A percentile compares a stretch with the other conserved stretches of the same genome.
Evolutionary conservation across 2,888 invertebrate genomes (phyloP).

Genomic region (Platycnemis pennipes): DNA sequence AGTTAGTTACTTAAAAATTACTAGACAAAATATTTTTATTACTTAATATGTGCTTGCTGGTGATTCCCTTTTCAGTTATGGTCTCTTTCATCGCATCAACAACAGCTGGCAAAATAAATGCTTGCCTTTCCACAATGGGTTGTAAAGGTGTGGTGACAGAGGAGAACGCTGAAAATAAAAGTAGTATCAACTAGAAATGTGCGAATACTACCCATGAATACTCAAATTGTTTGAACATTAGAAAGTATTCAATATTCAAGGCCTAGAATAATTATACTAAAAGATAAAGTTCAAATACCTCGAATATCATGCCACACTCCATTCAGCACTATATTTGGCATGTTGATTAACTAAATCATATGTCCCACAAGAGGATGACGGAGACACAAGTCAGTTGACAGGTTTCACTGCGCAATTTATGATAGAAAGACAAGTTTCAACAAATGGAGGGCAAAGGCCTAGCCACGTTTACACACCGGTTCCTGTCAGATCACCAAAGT

Average conservation of each 20-base stretch:
- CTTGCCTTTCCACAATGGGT: constrained; percentile 90
- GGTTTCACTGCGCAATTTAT: too few relatives aligned
- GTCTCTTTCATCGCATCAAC: constrained; percentile 92
- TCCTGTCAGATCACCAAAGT: too few relatives aligned
- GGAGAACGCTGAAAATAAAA: constrained; percentile 85
- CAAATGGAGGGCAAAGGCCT: too few relatives aligned
- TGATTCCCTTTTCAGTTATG: constrained; percentile 95
- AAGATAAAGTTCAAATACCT: too few relatives aligned
- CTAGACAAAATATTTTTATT: constrained; percentile 77
- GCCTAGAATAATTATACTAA: too few relatives aligned
- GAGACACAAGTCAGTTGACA: too few relatives aligned
- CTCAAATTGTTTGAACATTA: neutral
- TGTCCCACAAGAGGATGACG: too few relatives aligned
- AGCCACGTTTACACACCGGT: too few relatives aligned
- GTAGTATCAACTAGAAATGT: neutral
- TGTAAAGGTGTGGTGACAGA: constrained; percentile 88
- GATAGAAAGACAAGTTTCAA: too few relatives aligned
- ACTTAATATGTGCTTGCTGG: constrained; percentile 92
- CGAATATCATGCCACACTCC: neutral
- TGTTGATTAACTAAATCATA: too few relatives aligned
- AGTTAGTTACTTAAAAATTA: too few relatives aligned
- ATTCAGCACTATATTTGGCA: too few relatives aligned
- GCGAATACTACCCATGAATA: neutral
- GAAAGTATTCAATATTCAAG: neutral
- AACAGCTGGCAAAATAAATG: constrained; percentile 92